Conservation (phyloP, 2,113 vertebrate genomes). For the Tragulus kanchil region DNA sequence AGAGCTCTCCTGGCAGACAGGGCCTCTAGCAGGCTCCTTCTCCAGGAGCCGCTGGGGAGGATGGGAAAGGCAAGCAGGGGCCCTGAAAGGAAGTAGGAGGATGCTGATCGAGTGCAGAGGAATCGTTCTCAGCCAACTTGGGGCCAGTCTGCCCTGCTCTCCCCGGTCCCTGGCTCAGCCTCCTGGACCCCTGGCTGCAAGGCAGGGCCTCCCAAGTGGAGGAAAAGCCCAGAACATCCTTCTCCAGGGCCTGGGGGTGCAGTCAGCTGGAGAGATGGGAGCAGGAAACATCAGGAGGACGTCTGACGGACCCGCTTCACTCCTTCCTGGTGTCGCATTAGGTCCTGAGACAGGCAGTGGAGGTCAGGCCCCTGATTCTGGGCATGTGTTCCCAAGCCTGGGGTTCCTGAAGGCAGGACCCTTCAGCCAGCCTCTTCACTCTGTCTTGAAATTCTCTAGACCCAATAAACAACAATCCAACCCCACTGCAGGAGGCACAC, state of each 20-base stretch:
- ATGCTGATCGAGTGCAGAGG: not conserved
- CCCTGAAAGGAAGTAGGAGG: not conserved
- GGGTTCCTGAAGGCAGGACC: not conserved
- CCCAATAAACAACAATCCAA: not conserved
- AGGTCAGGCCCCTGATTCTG: fast-evolving
- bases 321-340: not conserved
- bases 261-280: not conserved
- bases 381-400: not conserved
- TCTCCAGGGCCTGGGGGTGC: not conserved
- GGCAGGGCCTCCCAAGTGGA: not conserved
- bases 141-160: not conserved
- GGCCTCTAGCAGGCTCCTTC: not conserved
- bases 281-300: not conserved
- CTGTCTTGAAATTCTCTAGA: not conserved
- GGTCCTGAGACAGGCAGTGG: not conserved
- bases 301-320: too few relatives aligned
- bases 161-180: too few relatives aligned
- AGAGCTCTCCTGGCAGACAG: not conserved
- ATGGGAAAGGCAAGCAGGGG: fast-evolving
- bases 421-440: conserved; percentile 8
- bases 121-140: not conserved
- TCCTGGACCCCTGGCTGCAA: not conserved
- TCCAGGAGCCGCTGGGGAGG: not conserved
- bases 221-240: not conserved
- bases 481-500: not conserved